Evolutionary conservation across 2,113 vertebrate genomes (phyloP).

Genomic region (Bujurquina vittata): DNA sequence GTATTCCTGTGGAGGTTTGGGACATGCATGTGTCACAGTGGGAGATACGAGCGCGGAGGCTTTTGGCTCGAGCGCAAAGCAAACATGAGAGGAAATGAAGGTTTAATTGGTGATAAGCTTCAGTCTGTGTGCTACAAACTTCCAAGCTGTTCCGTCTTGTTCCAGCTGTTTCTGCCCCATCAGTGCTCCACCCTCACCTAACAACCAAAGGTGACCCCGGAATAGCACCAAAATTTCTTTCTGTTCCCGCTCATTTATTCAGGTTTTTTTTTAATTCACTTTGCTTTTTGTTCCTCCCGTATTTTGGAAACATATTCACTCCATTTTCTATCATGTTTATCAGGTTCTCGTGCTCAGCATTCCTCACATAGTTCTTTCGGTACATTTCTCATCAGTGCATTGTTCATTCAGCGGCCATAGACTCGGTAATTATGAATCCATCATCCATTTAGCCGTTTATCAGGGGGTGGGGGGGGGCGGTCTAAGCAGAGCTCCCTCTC

Average conservation of each 20-base stretch:
- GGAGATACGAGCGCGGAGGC: neutral
- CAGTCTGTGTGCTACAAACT: neutral
- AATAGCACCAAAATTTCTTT: neutral
- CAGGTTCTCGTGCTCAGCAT: neutral
- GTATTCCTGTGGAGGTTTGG: neutral
- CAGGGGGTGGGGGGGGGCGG: no score
- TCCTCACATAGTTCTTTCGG: neutral
- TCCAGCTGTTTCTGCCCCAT: neutral
- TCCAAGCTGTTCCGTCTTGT: neutral
- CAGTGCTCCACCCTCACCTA: no score
- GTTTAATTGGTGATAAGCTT: neutral
- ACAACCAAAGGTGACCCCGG: no score
- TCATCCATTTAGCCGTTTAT: neutral
- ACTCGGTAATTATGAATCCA: no score
- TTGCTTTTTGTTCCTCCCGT: neutral
- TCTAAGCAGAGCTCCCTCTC: neutral
- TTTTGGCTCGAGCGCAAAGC: neutral
- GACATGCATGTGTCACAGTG: neutral
- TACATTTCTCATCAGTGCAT: neutral
- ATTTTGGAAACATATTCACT: neutral
- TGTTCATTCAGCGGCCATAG: no score
- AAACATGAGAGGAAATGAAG: conserved; percentile 9
- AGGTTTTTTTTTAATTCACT: neutral
- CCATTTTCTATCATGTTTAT: neutral
- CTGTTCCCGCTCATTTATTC: rapidly evolving